Evolutionary conservation across 2,113 vertebrate genomes (phyloP).

Genomic region (Gopherus flavomarginatus): DNA sequence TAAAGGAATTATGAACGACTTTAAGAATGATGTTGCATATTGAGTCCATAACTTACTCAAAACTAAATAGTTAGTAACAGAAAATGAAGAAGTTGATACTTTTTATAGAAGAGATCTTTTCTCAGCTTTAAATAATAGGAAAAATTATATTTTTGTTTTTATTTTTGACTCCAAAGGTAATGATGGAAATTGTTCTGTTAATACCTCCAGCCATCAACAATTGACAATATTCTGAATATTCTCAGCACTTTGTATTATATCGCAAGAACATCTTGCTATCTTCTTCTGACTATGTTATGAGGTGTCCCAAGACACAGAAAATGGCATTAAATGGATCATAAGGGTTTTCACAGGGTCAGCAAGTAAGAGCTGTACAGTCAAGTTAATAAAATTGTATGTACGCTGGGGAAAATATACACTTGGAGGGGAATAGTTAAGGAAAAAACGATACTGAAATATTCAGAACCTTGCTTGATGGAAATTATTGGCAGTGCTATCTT

Average conservation of each 20-base stretch:
- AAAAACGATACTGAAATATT: constrained; percentile 63
- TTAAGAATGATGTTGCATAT: constrained; percentile 29
- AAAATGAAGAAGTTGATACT: not conserved
- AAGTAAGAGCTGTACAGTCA: constrained; percentile 63
- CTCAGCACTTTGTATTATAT: not conserved
- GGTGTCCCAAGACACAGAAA: not conserved
- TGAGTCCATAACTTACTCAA: not conserved
- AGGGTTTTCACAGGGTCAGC: constrained; percentile 12
- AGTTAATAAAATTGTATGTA: constrained; percentile 52
- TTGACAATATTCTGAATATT: not conserved
- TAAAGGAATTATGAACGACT: constrained; percentile 1
- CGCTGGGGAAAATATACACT: constrained; percentile 33
- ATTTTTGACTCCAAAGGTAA: not conserved
- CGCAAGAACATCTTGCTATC: not conserved
- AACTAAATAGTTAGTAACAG: not conserved
- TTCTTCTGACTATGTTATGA: not conserved
- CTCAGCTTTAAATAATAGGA: not conserved
- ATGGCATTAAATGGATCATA: constrained; percentile 2
- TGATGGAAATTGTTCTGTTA: not conserved
- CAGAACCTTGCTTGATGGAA: constrained; percentile 67
- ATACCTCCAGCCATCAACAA: not conserved
- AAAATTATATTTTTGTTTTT: not conserved
- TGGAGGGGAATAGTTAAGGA: constrained; percentile 62
- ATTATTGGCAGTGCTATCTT: constrained; percentile 38
- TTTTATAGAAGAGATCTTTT: not conserved